These are phyloP conservation scores for Hyperoodon ampullatus DNA, from an alignment of 2,113 vertebrate species.

Conservation along the genomic window DNA sequence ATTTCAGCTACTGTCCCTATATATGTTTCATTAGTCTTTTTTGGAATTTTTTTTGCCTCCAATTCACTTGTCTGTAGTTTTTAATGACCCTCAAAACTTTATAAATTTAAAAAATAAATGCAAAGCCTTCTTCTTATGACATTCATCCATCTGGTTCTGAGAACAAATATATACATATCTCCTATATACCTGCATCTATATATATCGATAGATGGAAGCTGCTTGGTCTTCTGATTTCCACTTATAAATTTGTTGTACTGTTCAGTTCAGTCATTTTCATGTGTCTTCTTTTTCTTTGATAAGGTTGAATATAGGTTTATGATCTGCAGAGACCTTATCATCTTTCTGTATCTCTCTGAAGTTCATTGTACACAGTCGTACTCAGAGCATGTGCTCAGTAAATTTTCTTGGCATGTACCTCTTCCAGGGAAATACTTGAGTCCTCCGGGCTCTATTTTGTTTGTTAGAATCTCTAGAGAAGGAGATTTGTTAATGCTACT, in stretches of 20 bases:
- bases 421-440: neutral
- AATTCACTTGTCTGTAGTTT: neutral
- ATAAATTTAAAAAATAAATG: neutral
- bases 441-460: neutral
- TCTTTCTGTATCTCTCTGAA: neutral
- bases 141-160: neutral
- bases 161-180: neutral
- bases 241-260: neutral
- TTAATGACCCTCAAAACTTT: neutral
- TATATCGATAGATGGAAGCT: neutral
- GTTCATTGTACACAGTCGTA: neutral
- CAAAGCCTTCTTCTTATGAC: neutral
- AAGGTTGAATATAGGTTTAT: neutral
- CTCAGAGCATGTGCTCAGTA: neutral
- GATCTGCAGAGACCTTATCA: neutral
- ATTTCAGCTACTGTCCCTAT: neutral
- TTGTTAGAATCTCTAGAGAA: conserved; percentile 31
- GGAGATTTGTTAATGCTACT: neutral
- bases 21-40: neutral
- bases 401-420: neutral
- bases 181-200: neutral
- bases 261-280: neutral
- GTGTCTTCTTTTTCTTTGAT: neutral
- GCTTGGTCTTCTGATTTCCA: neutral
- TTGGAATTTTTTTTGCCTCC: neutral